A percentile compares a stretch with the other conserved stretches of the same genome.
These are phyloP conservation scores for Jordanella pulchra DNA, from an alignment of 2,797 vertebrate species.

Conservation along the genomic window DNA sequence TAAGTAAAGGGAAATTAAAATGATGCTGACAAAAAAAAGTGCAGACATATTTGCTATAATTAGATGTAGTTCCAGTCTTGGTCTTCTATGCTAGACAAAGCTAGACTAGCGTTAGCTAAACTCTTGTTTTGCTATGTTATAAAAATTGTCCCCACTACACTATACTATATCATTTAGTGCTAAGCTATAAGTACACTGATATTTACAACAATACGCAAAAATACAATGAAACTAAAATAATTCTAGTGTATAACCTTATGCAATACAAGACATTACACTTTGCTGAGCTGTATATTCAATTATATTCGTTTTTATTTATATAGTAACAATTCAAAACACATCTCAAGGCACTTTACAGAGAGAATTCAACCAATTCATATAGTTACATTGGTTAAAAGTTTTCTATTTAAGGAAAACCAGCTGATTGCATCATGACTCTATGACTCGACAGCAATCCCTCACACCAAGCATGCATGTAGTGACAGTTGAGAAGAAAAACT, in stretches of 20 bases:
- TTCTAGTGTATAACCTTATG: not conserved
- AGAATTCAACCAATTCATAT: no score
- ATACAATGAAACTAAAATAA: not conserved
- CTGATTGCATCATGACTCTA: no score
- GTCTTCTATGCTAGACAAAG: no score
- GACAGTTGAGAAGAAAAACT: no score
- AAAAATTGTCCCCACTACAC: not conserved
- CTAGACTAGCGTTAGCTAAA: not conserved
- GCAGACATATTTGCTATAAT: not conserved
- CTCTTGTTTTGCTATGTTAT: no score
- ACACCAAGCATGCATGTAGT: no score
- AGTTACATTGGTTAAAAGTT: no score
- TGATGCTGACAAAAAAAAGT: not conserved
- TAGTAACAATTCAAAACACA: no score
- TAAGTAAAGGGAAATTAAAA: slow-evolving; percentile 6
- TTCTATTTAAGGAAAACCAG: no score
- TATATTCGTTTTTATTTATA: no score
- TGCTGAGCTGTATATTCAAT: not conserved
- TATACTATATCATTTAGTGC: not conserved
- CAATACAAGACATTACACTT: not conserved
- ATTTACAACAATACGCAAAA: not conserved
- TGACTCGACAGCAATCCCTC: no score
- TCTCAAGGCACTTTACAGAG: no score
- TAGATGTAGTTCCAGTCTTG: not conserved
- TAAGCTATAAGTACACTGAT: not conserved